Base-by-base conservation (phyloP, 53 echinoderm and acorn worm genomes). In the Apostichopus leukothele region DNA sequence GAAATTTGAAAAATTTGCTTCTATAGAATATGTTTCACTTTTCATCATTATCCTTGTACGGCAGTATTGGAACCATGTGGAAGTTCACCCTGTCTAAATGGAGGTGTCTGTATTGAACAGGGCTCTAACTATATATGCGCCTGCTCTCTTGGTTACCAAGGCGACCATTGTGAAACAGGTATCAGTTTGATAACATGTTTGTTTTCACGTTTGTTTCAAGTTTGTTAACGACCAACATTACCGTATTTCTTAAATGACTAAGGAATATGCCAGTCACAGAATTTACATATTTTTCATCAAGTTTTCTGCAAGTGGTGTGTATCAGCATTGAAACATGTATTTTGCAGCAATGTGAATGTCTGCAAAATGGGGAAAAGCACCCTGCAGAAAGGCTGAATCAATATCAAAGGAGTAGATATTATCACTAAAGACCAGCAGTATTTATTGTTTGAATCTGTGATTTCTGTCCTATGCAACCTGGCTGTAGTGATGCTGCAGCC, bases 151-250 rank as follows among this genome's bases (percentile, higher is more conserved):
- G 93, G 93, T 7, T 96, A 63, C 67, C 52, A 75, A 22, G 96
- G 96, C 6, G 88, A 92, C 39, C 89, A 52, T n/a, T 96, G 96
- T 78, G 68, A 92, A 67, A 61, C 88, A 50, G 90, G 96, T 96
- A 88, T 50, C 2, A 39, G 39, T 39, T 39, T 39, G 39, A 39
- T 39, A 3, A 39, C 39, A 27, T 1, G 27, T 67, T 67, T 14
- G 18, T 14, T 14, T 67, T 0, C 23, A 25, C 25, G 25, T 25
- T 25, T 25, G 25, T 25, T 25, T 67, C 68, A 67, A 67, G 68
- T 18, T 67, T 39, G 39, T 39, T 39, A 3, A 39, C 39, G 39
- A 39, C 39, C 0, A 39, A 39, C 0, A 39, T 39, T 67, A 67
- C 0, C 0, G 18, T 67, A 14, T 4, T 67, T 67, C 13, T 1